Conservation (phyloP, 2,797 vertebrate genomes). For the Myotis myotis region DNA sequence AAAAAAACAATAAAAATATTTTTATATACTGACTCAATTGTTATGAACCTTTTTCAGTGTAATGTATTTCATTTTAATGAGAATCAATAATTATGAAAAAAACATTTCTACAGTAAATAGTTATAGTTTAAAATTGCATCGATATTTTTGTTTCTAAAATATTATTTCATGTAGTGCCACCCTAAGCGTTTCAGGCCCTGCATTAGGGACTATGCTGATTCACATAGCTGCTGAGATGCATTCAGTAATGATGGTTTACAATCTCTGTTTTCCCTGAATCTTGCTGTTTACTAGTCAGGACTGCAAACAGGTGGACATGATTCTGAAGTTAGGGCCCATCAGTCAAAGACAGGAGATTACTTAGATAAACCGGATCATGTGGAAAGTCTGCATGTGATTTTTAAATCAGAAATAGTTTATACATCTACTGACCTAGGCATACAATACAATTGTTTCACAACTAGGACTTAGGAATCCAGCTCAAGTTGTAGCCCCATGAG, state of each 20-base stretch:
- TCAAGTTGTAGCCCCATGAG: not conserved
- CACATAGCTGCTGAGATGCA: not conserved
- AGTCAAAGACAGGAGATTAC: not conserved
- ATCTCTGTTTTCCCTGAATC: too few relatives aligned
- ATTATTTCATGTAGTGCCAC: constrained; percentile 21
- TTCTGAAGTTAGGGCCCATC: not conserved
- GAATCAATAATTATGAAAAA: constrained; percentile 52
- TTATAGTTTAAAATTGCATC: constrained; percentile 52
- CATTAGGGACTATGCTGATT: not conserved
- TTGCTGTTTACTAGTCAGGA: not conserved
- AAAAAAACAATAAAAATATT: constrained; percentile 33
- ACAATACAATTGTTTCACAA: not conserved
- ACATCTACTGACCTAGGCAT: not conserved
- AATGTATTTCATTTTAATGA: constrained; percentile 50
- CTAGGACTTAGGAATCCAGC: not conserved
- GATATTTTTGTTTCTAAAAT: constrained; percentile 48
- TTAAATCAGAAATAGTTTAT: not conserved
- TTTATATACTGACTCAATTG: constrained; percentile 41
- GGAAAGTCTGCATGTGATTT: not conserved
- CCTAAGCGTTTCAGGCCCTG: not conserved
- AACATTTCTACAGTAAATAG: constrained; percentile 36
- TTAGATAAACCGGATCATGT: not conserved
- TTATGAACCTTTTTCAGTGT: constrained; percentile 15
- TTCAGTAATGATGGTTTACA: not conserved
- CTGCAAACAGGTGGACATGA: not conserved